Percentiles rank a stretch among this genome's conserved stretches.
These are phyloP conservation scores for Haliclona indistincta DNA, from an alignment of 37 sponge, comb jelly and placozoan genomes.

Conservation along the genomic window DNA sequence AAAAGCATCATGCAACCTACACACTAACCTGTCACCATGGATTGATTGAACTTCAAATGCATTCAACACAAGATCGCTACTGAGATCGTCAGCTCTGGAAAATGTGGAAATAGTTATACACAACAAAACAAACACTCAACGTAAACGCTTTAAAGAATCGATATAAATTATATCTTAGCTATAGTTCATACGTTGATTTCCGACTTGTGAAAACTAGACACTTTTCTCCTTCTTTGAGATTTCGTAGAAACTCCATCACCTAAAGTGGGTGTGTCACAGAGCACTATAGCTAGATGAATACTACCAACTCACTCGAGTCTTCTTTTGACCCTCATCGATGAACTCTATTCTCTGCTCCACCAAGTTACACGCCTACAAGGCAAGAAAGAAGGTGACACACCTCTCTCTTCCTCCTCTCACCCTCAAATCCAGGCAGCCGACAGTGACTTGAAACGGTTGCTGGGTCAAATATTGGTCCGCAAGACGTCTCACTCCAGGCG, in stretches of 20 bases:
- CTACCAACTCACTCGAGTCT: constrained; percentile 46
- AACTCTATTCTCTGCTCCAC: constrained; percentile 91
- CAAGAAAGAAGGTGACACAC: neutral
- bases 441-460: constrained; percentile 86
- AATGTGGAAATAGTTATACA: neutral
- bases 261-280: constrained; percentile 2
- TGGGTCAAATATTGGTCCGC: constrained; percentile 83
- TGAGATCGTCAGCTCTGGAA: constrained; percentile 82
- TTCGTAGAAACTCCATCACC: constrained; percentile 66
- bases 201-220: constrained; percentile 75
- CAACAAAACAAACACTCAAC: neutral
- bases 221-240: constrained; percentile 68
- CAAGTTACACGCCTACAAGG: constrained; percentile 79
- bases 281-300: neutral
- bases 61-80: constrained; percentile 74
- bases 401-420: constrained; percentile 22
- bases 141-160: neutral
- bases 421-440: constrained; percentile 91
- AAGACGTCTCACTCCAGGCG: constrained; percentile 89
- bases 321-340: constrained; percentile 75
- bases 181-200: constrained; percentile 74
- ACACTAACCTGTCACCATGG: constrained; percentile 81
- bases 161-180: too few species aligned
- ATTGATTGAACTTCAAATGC: constrained; percentile 78
- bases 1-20: neutral